A percentile compares a stretch with the other conserved stretches of the same genome.
These are phyloP conservation scores for Perca flavescens DNA, from an alignment of 2,113 vertebrate genomes.

Conservation along the genomic window DNA sequence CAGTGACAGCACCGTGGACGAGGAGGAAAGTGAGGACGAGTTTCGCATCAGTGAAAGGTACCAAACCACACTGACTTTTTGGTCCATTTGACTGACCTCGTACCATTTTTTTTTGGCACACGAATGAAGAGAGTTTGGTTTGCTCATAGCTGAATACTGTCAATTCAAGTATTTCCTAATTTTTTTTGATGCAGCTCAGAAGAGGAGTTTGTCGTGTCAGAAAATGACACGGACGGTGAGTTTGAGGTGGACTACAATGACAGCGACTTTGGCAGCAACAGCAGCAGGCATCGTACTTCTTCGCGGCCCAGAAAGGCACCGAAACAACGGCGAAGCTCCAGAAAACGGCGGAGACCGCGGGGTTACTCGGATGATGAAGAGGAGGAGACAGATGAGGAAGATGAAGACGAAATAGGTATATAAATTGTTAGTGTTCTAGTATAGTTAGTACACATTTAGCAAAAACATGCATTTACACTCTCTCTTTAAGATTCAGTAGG, in stretches of 20 bases:
- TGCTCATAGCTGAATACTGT: not conserved
- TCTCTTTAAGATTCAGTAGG: too few relatives aligned
- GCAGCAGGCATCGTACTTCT: conserved; percentile 72
- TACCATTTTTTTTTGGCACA: not conserved
- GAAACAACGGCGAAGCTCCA: conserved; percentile 78
- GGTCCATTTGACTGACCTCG: not conserved
- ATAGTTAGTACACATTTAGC: too few relatives aligned
- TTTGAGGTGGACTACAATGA: conserved; percentile 87
- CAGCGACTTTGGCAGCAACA: conserved; percentile 86
- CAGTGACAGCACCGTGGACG: conserved; percentile 94
- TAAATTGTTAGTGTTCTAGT: too few relatives aligned
- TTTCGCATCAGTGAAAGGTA: conserved; percentile 95
- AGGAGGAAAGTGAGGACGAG: conserved; percentile 97
- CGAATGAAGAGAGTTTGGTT: too few relatives aligned
- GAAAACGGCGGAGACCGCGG: conserved; percentile 86
- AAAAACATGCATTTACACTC: not conserved
- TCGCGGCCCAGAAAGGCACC: conserved; percentile 30
- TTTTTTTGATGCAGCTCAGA: conserved; percentile 85
- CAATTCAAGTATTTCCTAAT: not conserved
- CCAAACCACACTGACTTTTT: not conserved
- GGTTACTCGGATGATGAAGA: conserved; percentile 97
- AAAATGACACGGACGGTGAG: conserved; percentile 91
- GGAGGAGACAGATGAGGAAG: conserved; percentile 84
- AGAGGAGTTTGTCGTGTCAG: conserved; percentile 90
- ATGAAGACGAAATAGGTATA: conserved; percentile 80